Base-by-base conservation (phyloP, 2,888 invertebrate species). In the Crossocerus cetratus region DNA sequence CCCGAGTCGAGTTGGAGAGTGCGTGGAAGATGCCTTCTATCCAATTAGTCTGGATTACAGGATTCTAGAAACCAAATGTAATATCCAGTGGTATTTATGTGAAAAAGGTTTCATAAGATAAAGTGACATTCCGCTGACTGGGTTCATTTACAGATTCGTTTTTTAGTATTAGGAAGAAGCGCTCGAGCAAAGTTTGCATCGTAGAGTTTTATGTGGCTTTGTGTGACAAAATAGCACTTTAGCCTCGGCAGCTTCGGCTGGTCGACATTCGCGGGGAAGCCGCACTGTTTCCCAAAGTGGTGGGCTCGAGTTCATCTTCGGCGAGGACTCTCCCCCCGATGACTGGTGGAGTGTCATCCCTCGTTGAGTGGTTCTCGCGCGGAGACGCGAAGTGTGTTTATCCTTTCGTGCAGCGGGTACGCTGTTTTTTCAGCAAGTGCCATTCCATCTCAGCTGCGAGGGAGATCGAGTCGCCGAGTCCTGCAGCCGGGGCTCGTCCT, bases 371-470 rank as follows among this genome's bases (percentile, higher is more conserved):
- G 43, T 69, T 57, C 64, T 54, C 56, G 58, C 54, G 57, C 20
- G 44, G 18, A 32, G 23, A 32, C 44, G 49, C 44, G 18, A 49
- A 54, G 59, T 71, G 53, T 77, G 72, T 78, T 78, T 81, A 69
- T 69, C 58, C 14, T 54, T 59, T 32, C 23, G 11, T 8, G 11
- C 20, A 54, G 23, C 14, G 14, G n/a, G 14, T 32, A 20, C n/a
- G 55, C 43, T 56, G 11, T 54, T n/a, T 16, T 42, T 16, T 18
- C 44, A n/a, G 14, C 11, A 54, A 49, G 20, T 18, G 14, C 32
- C 22, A 22, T 44, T 23, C 55, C 22, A 22, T 22, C 14, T 23
- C 44, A 11, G 11, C 16, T 49, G 49, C 14, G 49, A 49, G 14
- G 14, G 16, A 49, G 49, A 49, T 49, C 5, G 32, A 32, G 32